Base-by-base conservation (phyloP, 2,888 invertebrate species). In the Brenthis hecate region DNA sequence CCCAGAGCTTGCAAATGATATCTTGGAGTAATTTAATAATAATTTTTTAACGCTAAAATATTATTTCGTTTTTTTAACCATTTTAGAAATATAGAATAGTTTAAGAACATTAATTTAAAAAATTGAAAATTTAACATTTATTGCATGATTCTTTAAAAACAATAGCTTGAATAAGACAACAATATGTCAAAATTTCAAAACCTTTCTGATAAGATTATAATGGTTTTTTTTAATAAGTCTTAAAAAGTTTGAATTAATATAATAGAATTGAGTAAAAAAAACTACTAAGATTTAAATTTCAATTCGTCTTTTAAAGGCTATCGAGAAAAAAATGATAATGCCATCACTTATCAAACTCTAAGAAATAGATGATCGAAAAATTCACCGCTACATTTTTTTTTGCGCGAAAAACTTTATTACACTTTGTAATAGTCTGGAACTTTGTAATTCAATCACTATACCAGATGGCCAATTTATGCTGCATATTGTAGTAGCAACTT, bases 391-490 rank as follows among this genome's bases (percentile, higher is more conserved):
- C 4, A 32, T 16, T 60, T 66, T 61, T 60, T 69, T 68, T 71
- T 56, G 32, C 61, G 53, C 32, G 61, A 74, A 72, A 74, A 69
- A 66, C 74, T 74, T 63, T 47, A 81, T 82, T 80, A 76, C 50
- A 81, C 80, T 83, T 81, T 80, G 60, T 73, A 80, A 82, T 57
- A 54, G 64, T 72, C 75, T 70, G 69, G 36, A 50, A 14, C 56
- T 81, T 83, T 80, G 77, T 75, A 77, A 85, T 74, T 85, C 80
- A 83, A 68, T 66, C 66, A 56, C 56, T 23, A 47, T 62, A 65
- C 73, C 75, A 74, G 74, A 74, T 75, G 75, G 70, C 65, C 74
- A 76, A 75, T 72, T 70, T 74, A 76, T 76, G 69, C 73, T 14
- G 65, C 60, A 72, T 73, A 57, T 65, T 63, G 36, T 56, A 68